phyloP scores from a whole-genome alignment of 2,113 vertebrate genomes.

The Antechinus stuartii region DNA sequence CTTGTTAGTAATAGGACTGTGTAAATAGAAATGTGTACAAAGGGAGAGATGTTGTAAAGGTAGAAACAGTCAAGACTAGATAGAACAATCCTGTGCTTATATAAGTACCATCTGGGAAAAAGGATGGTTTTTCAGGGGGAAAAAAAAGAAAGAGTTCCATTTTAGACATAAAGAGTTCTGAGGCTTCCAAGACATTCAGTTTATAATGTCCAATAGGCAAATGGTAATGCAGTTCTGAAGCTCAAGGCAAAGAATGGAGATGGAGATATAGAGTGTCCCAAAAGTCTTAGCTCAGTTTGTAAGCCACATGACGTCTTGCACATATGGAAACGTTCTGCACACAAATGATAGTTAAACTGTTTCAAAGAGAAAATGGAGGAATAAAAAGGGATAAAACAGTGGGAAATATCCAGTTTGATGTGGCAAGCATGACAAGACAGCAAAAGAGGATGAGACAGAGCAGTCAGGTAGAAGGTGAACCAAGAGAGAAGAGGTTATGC shows the following conservation, averaged over 20 bases:
- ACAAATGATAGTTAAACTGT: not conserved
- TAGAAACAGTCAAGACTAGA: not conserved
- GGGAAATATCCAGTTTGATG: not conserved
- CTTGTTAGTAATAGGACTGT: not conserved
- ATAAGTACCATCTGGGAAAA: not conserved
- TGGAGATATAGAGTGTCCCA: not conserved
- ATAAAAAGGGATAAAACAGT: not conserved
- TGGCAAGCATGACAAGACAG: not conserved
- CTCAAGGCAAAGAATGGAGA: not conserved
- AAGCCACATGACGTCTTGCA: not conserved
- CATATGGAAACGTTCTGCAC: not conserved
- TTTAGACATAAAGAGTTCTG: not conserved
- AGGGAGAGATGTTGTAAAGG: not conserved
- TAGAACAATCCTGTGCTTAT: not conserved
- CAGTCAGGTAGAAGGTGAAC: not conserved
- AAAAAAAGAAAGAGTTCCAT: not conserved
- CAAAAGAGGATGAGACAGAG: not conserved
- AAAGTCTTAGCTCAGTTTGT: not conserved
- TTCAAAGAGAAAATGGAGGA: conserved; percentile 1
- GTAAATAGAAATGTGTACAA: not conserved
- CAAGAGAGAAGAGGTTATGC: not conserved
- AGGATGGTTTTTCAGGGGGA: not conserved
- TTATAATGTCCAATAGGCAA: not conserved
- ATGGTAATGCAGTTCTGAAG: not conserved
- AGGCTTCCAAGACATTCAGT: not conserved